phyloP scores from a whole-genome alignment of 2,113 vertebrate species.

The Stomatorhinus ivindoensis region DNA sequence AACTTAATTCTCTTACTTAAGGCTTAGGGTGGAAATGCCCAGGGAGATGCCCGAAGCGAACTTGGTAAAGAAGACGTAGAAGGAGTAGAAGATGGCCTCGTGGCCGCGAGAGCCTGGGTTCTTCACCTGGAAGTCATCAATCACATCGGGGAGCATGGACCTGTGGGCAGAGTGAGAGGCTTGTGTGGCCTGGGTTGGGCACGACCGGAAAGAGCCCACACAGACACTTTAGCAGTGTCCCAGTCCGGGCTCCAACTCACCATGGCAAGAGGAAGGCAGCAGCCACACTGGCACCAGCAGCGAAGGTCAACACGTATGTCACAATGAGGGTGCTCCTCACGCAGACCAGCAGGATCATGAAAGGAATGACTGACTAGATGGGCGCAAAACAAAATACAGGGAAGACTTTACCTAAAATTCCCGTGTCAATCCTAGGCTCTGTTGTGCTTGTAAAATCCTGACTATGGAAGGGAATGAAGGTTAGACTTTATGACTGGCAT shows the following conservation, averaged over 20 bases:
- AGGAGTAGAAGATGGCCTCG: conserved; percentile 95
- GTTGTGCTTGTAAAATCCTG: neutral
- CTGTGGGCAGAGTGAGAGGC: conserved; percentile 44
- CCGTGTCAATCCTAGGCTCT: neutral
- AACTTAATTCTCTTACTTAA: conserved; percentile 71
- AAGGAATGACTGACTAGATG: conserved; percentile 78
- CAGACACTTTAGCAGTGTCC: neutral
- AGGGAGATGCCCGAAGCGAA: conserved; percentile 90
- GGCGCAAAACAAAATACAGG: neutral
- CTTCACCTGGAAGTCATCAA: conserved; percentile 88
- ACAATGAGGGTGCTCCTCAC: conserved; percentile 72
- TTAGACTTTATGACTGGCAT: neutral
- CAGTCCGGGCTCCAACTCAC: conserved; percentile 50
- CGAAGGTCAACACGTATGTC: conserved; percentile 77
- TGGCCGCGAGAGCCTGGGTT: conserved; percentile 73
- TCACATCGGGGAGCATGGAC: conserved; percentile 93
- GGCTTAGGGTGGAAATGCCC: conserved; percentile 90
- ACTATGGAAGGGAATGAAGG: neutral
- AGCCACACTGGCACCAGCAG: conserved; percentile 79
- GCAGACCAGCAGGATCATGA: conserved; percentile 75
- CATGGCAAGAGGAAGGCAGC: conserved; percentile 89
- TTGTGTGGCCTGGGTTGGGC: neutral
- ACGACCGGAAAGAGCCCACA: neutral
- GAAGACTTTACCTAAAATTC: neutral
- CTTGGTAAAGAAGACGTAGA: conserved; percentile 98